Conservation (phyloP, 2,113 vertebrate genomes). For the Nibea albiflora region DNA sequence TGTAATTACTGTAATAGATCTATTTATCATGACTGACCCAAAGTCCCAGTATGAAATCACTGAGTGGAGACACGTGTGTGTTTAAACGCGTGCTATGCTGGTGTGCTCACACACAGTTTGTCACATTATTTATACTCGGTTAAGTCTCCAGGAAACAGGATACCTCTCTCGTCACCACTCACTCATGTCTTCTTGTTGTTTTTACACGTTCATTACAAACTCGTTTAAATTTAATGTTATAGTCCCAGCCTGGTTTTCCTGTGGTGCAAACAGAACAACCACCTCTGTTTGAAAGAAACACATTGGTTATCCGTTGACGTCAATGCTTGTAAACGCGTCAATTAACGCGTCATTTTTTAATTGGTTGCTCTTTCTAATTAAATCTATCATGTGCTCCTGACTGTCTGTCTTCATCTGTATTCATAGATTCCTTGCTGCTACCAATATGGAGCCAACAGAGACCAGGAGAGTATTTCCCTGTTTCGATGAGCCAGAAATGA, state of each 20-base stretch:
- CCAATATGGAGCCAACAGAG: slow-evolving; percentile 86
- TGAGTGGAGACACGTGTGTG: neutral
- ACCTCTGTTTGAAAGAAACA: neutral
- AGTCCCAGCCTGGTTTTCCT: neutral
- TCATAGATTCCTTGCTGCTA: slow-evolving; percentile 89
- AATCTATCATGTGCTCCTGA: neutral
- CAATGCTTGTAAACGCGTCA: neutral
- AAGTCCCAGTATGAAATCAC: neutral
- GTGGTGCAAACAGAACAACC: neutral
- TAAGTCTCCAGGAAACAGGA: neutral
- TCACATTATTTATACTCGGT: neutral
- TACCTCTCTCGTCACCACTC: neutral
- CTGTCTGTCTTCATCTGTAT: slow-evolving; percentile 7
- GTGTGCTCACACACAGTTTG: neutral
- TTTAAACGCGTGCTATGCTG: neutral
- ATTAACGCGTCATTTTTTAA: neutral
- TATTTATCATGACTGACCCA: neutral
- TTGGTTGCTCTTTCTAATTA: neutral
- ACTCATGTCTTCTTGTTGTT: neutral
- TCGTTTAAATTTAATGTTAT: neutral
- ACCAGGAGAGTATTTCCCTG: slow-evolving; percentile 93
- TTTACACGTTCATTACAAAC: neutral
- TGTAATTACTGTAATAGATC: neutral
- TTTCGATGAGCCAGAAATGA: slow-evolving; percentile 96
- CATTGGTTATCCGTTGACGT: neutral